Conservation (phyloP, 2,113 vertebrate species). For the Dicerorhinus sumatrensis region DNA sequence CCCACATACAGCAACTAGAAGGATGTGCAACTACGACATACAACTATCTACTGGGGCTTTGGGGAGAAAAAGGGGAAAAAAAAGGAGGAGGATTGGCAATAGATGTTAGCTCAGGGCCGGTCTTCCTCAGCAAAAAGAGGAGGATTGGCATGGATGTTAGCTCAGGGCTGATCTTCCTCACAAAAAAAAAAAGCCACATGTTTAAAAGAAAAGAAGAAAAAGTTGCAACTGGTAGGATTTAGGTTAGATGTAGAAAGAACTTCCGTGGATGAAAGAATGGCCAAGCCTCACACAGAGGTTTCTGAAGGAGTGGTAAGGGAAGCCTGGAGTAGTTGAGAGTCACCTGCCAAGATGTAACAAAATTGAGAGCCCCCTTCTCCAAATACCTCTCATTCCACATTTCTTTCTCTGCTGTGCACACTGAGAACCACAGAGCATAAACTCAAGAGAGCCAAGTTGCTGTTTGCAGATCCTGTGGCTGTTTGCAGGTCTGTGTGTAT, state of each 20-base stretch:
- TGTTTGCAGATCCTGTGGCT: background rate
- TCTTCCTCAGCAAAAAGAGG: too few relatives aligned
- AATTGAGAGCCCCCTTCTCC: background rate
- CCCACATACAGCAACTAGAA: too few relatives aligned
- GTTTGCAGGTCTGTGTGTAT: background rate
- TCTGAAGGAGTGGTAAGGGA: background rate
- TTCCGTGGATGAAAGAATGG: background rate
- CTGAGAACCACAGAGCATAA: background rate
- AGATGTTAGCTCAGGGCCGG: too few relatives aligned
- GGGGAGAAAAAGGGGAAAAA: too few relatives aligned
- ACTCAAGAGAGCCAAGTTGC: background rate
- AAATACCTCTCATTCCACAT: rapidly evolving
- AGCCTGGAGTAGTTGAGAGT: background rate
- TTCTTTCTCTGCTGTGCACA: background rate
- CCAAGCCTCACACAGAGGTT: background rate
- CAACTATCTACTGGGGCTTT: too few relatives aligned
- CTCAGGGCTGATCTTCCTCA: too few relatives aligned
- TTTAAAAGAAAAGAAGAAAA: background rate
- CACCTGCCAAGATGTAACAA: background rate
- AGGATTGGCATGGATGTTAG: too few relatives aligned
- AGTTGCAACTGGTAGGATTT: background rate
- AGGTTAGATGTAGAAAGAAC: background rate
- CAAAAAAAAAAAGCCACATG: too few relatives aligned
- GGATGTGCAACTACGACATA: too few relatives aligned
- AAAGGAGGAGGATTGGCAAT: too few relatives aligned